These are phyloP conservation scores for Temnothorax rugatulus DNA, from an alignment of 2,888 invertebrate genomes.

Conservation along the genomic window DNA sequence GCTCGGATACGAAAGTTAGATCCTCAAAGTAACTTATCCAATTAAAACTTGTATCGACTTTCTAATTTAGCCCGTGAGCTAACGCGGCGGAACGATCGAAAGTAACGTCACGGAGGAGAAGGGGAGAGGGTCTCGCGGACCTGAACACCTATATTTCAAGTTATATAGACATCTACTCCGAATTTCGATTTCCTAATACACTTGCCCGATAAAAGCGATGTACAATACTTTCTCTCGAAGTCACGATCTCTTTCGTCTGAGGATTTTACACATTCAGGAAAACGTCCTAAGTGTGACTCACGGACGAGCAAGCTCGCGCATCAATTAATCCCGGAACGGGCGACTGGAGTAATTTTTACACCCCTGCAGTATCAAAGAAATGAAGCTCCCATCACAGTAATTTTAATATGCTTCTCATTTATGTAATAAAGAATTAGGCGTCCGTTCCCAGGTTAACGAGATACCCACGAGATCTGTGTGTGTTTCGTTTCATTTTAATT, in stretches of 20 bases:
- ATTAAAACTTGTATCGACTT: slow-evolving; percentile 64
- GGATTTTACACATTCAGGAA: neutral
- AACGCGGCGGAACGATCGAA: slow-evolving; percentile 29
- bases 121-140: neutral
- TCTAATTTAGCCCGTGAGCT: slow-evolving; percentile 44
- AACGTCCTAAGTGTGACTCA: neutral
- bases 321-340: neutral
- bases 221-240: neutral
- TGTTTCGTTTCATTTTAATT: neutral
- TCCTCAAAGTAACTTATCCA: slow-evolving; percentile 53
- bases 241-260: neutral
- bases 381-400: no score
- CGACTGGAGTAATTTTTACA: no score
- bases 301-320: neutral
- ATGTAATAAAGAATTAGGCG: no score
- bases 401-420: no score
- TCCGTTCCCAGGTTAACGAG: no score
- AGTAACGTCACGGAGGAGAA: slow-evolving; percentile 8
- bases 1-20: slow-evolving; percentile 41
- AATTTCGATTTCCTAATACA: slow-evolving; percentile 2
- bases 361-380: no score
- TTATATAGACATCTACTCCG: neutral
- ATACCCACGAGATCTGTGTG: neutral
- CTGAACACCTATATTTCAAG: neutral
- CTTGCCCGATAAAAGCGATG: slow-evolving; percentile 1